Evolutionary conservation across 2,113 vertebrate species (phyloP).

Genomic region (Tapirus terrestris): DNA sequence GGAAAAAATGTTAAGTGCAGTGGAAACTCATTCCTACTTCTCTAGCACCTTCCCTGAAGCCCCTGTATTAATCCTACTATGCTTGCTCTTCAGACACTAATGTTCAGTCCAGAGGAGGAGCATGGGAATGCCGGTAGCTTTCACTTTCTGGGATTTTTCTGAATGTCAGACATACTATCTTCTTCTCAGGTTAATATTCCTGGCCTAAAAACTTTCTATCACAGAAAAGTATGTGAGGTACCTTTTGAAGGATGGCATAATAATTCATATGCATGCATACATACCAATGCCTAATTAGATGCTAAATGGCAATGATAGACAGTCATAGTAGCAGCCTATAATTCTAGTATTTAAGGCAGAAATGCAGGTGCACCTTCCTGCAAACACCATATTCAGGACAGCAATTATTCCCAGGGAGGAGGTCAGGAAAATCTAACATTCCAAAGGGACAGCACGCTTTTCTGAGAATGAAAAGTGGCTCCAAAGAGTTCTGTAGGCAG

Average conservation of each 20-base stretch:
- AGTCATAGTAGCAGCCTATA: not conserved
- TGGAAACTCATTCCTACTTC: not conserved
- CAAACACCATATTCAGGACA: not conserved
- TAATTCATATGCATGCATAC: not conserved
- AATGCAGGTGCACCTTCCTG: not conserved
- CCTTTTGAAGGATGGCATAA: not conserved
- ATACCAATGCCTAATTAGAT: not conserved
- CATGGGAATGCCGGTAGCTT: not conserved
- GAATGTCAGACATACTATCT: not conserved
- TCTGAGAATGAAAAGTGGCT: not conserved
- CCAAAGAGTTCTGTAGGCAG: not conserved
- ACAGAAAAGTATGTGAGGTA: not conserved
- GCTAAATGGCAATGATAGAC: not conserved
- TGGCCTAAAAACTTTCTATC: not conserved
- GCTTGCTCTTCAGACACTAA: too few relatives aligned
- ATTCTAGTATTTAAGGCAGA: not conserved
- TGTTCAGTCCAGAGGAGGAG: not conserved
- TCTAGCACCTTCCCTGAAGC: not conserved
- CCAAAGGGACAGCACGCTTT: not conserved
- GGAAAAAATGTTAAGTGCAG: not conserved
- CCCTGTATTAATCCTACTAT: too few relatives aligned
- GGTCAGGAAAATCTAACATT: not conserved
- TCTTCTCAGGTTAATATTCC: not conserved
- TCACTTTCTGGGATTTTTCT: not conserved
- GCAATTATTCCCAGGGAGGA: not conserved